Evolutionary conservation across 2,797 vertebrate species (phyloP), one percentile per base, ranked within the genome.

Genomic region (Micrastur ruficollis): DNA sequence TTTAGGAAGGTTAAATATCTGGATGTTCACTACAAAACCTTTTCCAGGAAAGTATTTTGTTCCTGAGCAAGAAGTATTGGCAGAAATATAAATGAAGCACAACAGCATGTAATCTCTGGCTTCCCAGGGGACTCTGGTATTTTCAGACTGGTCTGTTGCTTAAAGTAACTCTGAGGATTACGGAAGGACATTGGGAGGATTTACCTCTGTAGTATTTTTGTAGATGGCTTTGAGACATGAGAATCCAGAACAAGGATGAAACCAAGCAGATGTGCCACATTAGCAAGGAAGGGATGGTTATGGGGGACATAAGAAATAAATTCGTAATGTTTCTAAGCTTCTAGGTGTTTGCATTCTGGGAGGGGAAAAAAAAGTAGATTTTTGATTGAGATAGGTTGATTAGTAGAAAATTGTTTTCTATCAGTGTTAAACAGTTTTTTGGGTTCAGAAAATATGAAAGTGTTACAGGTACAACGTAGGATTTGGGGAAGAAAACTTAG

Each of bases 61-160:
- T 95, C 44, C 91, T 82, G 80, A 81, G 76, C 58, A 92, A 88
- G 85, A 94, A 90, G 61, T n/a, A 59, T 9, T 86, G 83, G 59
- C 86, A 94, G 74, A 94, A 68, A 82, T 92, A 71, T 0, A 89
- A 83, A 75, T 63, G 52, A 42, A 72, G 78, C 32, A 25, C 73
- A 76, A 6, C 31, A 80, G 42, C 63, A 40, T 59, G 72, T 89
- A 81, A 75, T 78, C 70, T 80, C 72, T 93, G 68, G 32, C 59
- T 94, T 93, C 91, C 85, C 90, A 52, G 61, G 92, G 53, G 90
- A 63, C 72, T 65, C 5, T 23, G 89, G 58, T 94, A 74, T 96
- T 97, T 96, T 91, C 86, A 70, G 91, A 71, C 82, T 56, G 86
- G n/a, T 53, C 71, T 85, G 63, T 84, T 95, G n/a, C 92, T 95